Percentiles rank a stretch among this genome's conserved stretches.
phyloP scores from a whole-genome alignment of 1,140 invertebrate species.

The Neodiprion fabricii region DNA sequence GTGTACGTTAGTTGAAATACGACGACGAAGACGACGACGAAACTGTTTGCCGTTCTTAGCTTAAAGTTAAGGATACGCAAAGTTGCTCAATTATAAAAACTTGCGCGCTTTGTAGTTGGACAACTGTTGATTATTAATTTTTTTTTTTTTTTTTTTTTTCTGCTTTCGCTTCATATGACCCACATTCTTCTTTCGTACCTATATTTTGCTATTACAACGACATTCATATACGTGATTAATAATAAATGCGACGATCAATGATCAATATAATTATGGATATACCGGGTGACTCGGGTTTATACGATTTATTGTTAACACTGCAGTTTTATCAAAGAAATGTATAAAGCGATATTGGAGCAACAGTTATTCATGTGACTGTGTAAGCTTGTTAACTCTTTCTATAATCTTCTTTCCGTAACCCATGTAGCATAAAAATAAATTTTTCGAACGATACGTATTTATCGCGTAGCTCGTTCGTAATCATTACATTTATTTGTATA shows the following conservation, averaged over 20 bases:
- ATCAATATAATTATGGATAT: neutral
- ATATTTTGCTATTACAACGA: neutral
- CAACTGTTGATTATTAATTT: neutral
- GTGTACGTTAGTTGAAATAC: neutral
- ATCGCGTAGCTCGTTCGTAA: no score
- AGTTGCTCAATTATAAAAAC: neutral
- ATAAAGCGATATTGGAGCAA: no score
- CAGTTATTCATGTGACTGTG: no score
- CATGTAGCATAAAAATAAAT: no score
- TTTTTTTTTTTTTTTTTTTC: slow-evolving; percentile 6
- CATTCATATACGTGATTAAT: neutral
- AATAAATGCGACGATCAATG: neutral
- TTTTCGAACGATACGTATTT: no score
- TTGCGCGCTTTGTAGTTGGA: neutral
- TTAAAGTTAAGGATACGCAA: slow-evolving; percentile 2
- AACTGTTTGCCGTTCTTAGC: neutral
- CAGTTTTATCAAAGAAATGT: no score
- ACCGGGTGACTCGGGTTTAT: neutral
- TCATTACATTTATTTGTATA: no score
- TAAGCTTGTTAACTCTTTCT: no score
- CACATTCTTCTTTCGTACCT: neutral
- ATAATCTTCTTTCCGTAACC: no score
- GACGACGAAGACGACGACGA: neutral
- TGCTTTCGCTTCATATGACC: neutral
- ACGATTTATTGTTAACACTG: neutral